Percentiles rank a stretch among this genome's conserved stretches.
phyloP scores from a whole-genome alignment of 2,113 vertebrate species.

The Amblyornis subalaris region DNA sequence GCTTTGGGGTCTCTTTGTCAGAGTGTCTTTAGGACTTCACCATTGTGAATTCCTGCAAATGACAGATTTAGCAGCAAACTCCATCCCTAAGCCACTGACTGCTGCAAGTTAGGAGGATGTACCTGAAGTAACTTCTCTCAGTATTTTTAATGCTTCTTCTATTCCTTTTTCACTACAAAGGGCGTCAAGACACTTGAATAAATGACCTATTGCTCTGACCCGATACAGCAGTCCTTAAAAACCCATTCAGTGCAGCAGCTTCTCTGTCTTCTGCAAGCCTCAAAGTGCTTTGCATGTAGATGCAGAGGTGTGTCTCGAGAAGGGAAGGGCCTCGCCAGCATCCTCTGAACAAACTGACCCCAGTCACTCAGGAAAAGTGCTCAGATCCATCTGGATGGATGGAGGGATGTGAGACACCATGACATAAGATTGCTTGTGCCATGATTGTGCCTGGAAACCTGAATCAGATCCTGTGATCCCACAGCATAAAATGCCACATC shows the following conservation, averaged over 20 bases:
- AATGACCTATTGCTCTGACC: neutral
- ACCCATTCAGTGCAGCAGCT: neutral
- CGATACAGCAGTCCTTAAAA: neutral
- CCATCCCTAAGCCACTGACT: neutral
- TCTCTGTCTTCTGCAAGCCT: neutral
- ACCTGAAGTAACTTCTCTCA: neutral
- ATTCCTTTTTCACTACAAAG: neutral
- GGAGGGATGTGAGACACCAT: neutral
- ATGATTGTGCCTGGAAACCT: neutral
- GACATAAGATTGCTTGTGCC: neutral
- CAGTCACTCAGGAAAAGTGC: neutral
- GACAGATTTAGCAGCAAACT: neutral
- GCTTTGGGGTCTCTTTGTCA: neutral
- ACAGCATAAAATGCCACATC: neutral
- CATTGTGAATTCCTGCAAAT: neutral
- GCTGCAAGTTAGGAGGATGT: neutral
- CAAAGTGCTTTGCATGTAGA: neutral
- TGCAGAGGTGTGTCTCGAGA: neutral
- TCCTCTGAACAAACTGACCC: neutral
- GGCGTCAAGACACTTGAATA: neutral
- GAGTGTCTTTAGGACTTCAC: neutral
- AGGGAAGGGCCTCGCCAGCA: neutral
- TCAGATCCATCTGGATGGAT: neutral
- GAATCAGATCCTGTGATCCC: neutral
- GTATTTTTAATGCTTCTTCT: neutral